Evolutionary conservation across 2,888 invertebrate species (phyloP).

Genomic region (Tetranychus truncatus): DNA sequence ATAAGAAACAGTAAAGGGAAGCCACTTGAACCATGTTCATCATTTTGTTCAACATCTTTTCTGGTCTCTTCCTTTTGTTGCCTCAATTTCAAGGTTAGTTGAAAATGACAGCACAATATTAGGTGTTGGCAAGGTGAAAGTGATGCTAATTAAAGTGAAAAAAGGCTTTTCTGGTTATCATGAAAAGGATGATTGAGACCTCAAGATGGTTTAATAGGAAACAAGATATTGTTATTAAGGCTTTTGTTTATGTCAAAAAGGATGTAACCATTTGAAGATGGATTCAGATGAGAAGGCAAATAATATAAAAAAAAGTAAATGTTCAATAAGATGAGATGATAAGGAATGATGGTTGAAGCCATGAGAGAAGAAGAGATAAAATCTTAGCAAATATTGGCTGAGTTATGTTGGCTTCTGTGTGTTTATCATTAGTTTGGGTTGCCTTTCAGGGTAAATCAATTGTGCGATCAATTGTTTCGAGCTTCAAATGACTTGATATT

Average conservation of each 20-base stretch:
- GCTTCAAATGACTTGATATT: too few species aligned
- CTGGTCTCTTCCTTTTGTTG: not conserved
- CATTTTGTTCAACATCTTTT: conserved; percentile 1
- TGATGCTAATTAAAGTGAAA: not conserved
- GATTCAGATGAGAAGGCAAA: not conserved
- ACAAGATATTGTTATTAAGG: not conserved
- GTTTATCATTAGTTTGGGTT: too few species aligned
- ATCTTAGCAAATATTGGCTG: not conserved
- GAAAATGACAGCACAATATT: not conserved
- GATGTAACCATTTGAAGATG: not conserved
- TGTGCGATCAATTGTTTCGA: too few species aligned
- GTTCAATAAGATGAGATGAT: not conserved
- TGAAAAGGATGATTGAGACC: not conserved
- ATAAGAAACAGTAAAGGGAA: not conserved
- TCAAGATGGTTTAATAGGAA: not conserved
- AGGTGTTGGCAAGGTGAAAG: not conserved
- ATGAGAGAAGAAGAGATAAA: not conserved
- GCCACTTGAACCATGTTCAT: not conserved
- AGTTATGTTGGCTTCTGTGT: too few species aligned
- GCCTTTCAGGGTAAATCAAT: too few species aligned
- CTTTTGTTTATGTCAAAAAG: not conserved
- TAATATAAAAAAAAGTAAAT: not conserved
- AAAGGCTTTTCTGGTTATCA: not conserved
- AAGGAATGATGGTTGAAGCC: not conserved
- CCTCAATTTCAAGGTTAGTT: not conserved